Percentiles rank a stretch among this genome's conserved stretches.
Evolutionary conservation across 2,888 invertebrate species (phyloP).

Genomic region (Drosophila paracracens): DNA sequence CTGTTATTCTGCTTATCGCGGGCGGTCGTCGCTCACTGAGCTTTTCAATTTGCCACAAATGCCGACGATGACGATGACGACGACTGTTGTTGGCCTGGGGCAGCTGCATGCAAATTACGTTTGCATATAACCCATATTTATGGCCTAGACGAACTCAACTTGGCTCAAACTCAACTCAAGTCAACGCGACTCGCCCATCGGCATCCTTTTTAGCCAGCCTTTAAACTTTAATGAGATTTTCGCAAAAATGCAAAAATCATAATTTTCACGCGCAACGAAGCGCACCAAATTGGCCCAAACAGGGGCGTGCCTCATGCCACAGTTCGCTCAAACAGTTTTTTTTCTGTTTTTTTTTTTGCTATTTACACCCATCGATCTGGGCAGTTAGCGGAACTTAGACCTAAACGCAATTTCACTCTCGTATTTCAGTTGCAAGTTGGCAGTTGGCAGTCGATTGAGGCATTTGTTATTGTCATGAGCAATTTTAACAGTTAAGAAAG

Average conservation of each 20-base stretch:
- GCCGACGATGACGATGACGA: conserved; percentile 21
- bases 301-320: conserved; percentile 72
- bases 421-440: conserved; percentile 12
- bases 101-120: conserved; percentile 61
- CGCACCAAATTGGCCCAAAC: conserved; percentile 66
- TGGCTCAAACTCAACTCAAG: not conserved
- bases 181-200: conserved; percentile 42
- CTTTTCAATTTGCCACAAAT: conserved; percentile 69
- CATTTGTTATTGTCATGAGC: not conserved
- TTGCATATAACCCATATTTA: conserved; percentile 65
- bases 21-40: conserved; percentile 46
- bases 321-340: conserved; percentile 45
- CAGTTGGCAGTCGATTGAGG: not conserved
- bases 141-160: conserved; percentile 41
- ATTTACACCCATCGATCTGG: not conserved
- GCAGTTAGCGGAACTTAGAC: conserved; percentile 24
- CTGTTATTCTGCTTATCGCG: conserved; percentile 30
- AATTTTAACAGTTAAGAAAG: not conserved
- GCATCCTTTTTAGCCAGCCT: conserved; percentile 68
- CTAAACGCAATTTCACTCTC: conserved; percentile 15
- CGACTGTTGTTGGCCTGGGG: not conserved
- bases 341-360: not conserved
- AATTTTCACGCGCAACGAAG: conserved; percentile 79
- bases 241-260: conserved; percentile 69
- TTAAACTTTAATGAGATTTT: conserved; percentile 72